Conservation (phyloP, 2,888 invertebrate genomes). For the Agrochola circellaris region DNA sequence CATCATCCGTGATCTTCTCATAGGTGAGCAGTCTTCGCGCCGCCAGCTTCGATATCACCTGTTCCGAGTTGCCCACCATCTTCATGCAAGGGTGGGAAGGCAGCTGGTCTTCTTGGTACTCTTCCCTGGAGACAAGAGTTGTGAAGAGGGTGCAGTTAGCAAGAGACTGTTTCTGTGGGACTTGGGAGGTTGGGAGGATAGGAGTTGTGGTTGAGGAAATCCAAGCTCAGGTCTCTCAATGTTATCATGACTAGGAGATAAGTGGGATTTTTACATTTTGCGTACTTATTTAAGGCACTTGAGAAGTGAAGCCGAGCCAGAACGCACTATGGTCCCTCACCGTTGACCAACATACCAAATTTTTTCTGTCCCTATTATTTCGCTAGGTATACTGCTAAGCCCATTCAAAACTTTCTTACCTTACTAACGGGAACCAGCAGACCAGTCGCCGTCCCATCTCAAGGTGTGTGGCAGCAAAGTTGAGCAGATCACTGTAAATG, state of each 20-base stretch:
- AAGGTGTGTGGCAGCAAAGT: slow-evolving; percentile 95
- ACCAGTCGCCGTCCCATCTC: slow-evolving; percentile 95
- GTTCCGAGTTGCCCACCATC: slow-evolving; percentile 96
- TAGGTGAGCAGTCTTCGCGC: slow-evolving; percentile 96
- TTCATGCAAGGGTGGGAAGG: slow-evolving; percentile 95
- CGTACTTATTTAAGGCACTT: neutral
- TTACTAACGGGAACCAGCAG: slow-evolving; percentile 98
- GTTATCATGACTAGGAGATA: no score
- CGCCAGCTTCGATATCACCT: slow-evolving; percentile 95
- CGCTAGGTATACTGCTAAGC: no score
- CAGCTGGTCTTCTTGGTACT: slow-evolving; percentile 93
- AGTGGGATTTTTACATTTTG: no score
- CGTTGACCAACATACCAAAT: no score
- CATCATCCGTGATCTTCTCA: slow-evolving; percentile 92
- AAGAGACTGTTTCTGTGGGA: no score
- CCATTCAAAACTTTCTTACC: slow-evolving; percentile 77
- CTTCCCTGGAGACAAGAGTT: slow-evolving; percentile 84
- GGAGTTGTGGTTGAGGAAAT: no score
- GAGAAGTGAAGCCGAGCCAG: neutral
- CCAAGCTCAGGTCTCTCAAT: no score
- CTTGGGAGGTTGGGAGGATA: no score
- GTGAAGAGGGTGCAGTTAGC: no score
- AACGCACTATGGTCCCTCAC: no score
- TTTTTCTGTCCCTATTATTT: no score
- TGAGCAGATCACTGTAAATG: slow-evolving; percentile 95